These are phyloP conservation scores for Parnassius mnemosyne DNA, from an alignment of 2,888 invertebrate species.

Conservation along the genomic window DNA sequence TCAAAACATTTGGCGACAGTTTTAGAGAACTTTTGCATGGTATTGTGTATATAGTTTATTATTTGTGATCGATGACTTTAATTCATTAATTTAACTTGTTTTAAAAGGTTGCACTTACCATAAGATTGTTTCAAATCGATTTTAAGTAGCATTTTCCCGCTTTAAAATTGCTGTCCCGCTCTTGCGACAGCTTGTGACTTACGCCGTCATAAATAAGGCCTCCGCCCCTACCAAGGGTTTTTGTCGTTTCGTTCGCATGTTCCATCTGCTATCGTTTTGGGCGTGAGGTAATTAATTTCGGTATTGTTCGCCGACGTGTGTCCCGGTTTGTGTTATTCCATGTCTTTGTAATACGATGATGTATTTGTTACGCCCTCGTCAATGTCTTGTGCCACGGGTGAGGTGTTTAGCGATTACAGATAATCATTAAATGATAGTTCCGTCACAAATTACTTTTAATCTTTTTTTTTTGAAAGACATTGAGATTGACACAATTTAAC, in stretches of 20 bases:
- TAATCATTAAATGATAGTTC: background rate
- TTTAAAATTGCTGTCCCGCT: background rate
- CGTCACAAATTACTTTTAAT: no score
- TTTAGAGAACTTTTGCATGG: no score
- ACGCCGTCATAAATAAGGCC: constrained; percentile 18
- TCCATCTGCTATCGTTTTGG: constrained; percentile 43
- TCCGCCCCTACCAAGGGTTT: constrained; percentile 30
- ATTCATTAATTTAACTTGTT: no score
- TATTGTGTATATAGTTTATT: no score
- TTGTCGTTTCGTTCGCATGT: constrained; percentile 34
- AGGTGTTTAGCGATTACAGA: constrained; percentile 3
- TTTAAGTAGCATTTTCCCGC: no score
- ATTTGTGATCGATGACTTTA: no score
- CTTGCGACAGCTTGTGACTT: constrained; percentile 3
- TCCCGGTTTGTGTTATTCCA: constrained; percentile 30
- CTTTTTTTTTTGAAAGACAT: no score
- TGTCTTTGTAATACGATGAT: constrained; percentile 36
- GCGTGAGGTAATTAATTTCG: constrained; percentile 56
- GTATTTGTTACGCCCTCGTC: constrained; percentile 26
- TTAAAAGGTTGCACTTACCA: no score
- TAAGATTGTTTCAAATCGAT: no score
- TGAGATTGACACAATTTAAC: no score
- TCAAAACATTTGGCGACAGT: no score
- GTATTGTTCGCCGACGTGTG: constrained; percentile 44
- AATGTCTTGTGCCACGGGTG: constrained; percentile 13